Evolutionary conservation across 2,888 invertebrate species (phyloP).

Genomic region (Hipparchia semele): DNA sequence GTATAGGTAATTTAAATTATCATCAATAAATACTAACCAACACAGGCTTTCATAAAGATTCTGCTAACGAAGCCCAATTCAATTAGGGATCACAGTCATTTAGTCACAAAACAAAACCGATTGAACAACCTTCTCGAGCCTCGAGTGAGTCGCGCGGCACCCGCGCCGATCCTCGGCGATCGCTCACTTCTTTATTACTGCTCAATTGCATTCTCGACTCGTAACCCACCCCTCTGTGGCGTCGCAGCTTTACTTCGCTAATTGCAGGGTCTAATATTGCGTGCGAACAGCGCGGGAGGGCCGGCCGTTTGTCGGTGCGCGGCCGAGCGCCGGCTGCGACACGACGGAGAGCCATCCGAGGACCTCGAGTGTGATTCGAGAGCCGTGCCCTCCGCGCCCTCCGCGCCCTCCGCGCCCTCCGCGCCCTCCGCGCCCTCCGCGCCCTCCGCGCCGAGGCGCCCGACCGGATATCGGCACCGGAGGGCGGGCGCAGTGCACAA

Average conservation of each 20-base stretch:
- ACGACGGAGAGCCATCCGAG: slow-evolving; percentile 77
- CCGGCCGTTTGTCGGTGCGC: slow-evolving; percentile 56
- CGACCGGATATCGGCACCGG: too few species aligned
- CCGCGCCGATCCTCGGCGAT: slow-evolving; percentile 37
- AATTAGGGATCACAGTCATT: slow-evolving; percentile 21
- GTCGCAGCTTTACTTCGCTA: not conserved
- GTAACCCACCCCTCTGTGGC: not conserved
- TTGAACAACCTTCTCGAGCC: slow-evolving; percentile 40
- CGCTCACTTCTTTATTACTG: slow-evolving; percentile 53
- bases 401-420: too few species aligned
- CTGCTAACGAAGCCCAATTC: slow-evolving; percentile 38
- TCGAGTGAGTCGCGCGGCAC: slow-evolving; percentile 50
- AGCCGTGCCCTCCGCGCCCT: slow-evolving; percentile 49
- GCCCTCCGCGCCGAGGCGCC: not conserved
- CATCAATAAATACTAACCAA: too few species aligned
- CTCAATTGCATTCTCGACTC: slow-evolving; percentile 56
- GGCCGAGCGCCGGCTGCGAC: slow-evolving; percentile 53
- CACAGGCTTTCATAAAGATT: not conserved
- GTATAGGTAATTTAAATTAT: too few species aligned
- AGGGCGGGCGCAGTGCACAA: too few species aligned
- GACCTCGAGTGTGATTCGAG: slow-evolving; percentile 66
- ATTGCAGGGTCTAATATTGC: not conserved
- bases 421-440: too few species aligned
- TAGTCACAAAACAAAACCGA: slow-evolving; percentile 33
- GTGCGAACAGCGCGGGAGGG: slow-evolving; percentile 8